These are phyloP conservation scores for Sylvilagus floridanus DNA, from an alignment of 2,797 vertebrate species.

Conservation along the genomic window DNA sequence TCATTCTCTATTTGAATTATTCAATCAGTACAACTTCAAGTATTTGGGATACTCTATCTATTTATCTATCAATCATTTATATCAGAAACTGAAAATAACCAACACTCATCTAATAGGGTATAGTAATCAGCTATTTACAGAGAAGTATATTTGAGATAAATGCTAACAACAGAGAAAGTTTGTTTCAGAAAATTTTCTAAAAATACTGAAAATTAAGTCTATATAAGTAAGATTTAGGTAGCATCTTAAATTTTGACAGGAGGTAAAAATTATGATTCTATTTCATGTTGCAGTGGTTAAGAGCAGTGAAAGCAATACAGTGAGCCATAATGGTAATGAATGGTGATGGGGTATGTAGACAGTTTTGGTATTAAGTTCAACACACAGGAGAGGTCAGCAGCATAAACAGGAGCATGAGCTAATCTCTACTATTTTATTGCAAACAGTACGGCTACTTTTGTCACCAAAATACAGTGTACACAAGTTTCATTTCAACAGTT, in stretches of 20 bases:
- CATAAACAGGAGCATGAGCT: constrained; percentile 12
- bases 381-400: neutral
- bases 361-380: neutral
- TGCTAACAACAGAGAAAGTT: neutral
- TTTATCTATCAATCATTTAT: neutral
- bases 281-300: neutral
- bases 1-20: neutral
- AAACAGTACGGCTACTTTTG: neutral
- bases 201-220: constrained; percentile 1
- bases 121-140: neutral
- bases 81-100: constrained; percentile 43
- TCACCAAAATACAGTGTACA: constrained; percentile 16
- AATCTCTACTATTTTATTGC: constrained; percentile 18
- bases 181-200: constrained; percentile 46
- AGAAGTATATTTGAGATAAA: constrained; percentile 34
- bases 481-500: constrained; percentile 24
- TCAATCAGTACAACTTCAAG: constrained; percentile 22
- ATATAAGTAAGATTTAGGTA: constrained; percentile 44
- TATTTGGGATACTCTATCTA: neutral
- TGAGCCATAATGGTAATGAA: neutral
- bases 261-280: constrained; percentile 45
- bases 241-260: constrained; percentile 24
- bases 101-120: constrained; percentile 15
- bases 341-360: neutral
- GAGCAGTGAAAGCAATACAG: neutral